Percentiles rank a stretch among this genome's conserved stretches.
Conservation (phyloP, 2,888 invertebrate genomes). For the Oscheius myriophilus region DNA sequence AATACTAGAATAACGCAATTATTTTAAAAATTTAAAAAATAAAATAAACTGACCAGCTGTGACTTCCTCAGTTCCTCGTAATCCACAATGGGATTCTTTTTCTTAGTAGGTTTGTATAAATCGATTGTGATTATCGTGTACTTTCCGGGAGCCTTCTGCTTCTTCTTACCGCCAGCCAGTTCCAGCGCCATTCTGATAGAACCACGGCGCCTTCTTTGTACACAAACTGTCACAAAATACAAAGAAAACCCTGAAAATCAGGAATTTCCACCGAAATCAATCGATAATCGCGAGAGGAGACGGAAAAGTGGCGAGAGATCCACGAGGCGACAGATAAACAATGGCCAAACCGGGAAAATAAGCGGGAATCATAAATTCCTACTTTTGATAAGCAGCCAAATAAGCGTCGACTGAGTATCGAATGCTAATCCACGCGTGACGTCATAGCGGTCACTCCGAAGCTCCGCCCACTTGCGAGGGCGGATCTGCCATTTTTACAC, state of each 20-base stretch:
- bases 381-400: constrained; percentile 23
- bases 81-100: constrained; percentile 30
- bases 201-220: neutral
- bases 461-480: constrained; percentile 23
- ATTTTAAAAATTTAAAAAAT: neutral
- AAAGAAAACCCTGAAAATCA: neutral
- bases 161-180: constrained; percentile 21
- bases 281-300: neutral
- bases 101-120: constrained; percentile 31
- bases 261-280: neutral
- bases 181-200: constrained; percentile 14
- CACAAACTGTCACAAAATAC: neutral
- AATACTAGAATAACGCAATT: too few species aligned
- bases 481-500: constrained; percentile 21
- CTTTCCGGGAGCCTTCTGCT: constrained; percentile 12
- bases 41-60: constrained; percentile 17
- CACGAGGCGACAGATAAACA: neutral
- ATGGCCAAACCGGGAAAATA: neutral
- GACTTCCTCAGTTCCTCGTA: constrained; percentile 22
- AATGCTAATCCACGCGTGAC: constrained; percentile 22
- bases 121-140: constrained; percentile 23
- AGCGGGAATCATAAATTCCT: constrained; percentile 16
- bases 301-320: constrained; percentile 5
- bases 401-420: constrained; percentile 21
- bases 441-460: constrained; percentile 28